Evolutionary conservation across 1,140 invertebrate species (phyloP).

Genomic region (Pseudomyrmex sp.): DNA sequence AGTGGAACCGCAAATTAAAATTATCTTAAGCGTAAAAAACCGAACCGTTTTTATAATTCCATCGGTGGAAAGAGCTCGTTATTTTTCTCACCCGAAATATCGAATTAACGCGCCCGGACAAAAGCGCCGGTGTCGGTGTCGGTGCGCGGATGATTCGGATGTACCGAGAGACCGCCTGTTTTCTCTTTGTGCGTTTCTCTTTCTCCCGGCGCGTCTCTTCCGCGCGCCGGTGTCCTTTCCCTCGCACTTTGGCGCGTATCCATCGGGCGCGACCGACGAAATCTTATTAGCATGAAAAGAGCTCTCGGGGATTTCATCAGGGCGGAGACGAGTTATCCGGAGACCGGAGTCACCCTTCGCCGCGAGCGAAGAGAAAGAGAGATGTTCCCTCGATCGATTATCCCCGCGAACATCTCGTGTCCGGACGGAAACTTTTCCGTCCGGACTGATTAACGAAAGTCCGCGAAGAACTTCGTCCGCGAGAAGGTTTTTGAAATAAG

Average conservation of each 20-base stretch:
- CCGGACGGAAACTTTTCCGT: slow-evolving; percentile 18
- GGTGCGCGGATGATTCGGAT: neutral
- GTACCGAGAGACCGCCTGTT: neutral
- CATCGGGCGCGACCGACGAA: slow-evolving; percentile 52
- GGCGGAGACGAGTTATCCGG: slow-evolving; percentile 45
- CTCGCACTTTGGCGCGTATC: slow-evolving; percentile 51
- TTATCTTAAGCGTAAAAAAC: neutral
- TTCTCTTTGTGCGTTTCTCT: slow-evolving; percentile 43
- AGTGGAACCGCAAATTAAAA: neutral
- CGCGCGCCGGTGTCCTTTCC: slow-evolving; percentile 26
- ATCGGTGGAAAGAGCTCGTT: slow-evolving; percentile 14
- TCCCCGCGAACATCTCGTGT: slow-evolving; percentile 17
- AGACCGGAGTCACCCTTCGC: neutral
- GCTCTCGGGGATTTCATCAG: slow-evolving; percentile 65
- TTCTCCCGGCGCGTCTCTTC: slow-evolving; percentile 18
- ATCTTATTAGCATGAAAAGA: slow-evolving; percentile 72
- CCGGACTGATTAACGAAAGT: slow-evolving; percentile 25
- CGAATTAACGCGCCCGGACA: slow-evolving; percentile 52
- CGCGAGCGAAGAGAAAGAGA: neutral
- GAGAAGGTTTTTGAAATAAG: neutral
- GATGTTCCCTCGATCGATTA: slow-evolving; percentile 57
- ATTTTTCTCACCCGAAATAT: slow-evolving; percentile 58
- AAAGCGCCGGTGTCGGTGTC: slow-evolving; percentile 36
- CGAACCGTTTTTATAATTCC: neutral
- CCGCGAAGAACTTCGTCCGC: neutral